phyloP scores from a whole-genome alignment of 2,888 invertebrate species.

The Sphaeridia pumilis region DNA sequence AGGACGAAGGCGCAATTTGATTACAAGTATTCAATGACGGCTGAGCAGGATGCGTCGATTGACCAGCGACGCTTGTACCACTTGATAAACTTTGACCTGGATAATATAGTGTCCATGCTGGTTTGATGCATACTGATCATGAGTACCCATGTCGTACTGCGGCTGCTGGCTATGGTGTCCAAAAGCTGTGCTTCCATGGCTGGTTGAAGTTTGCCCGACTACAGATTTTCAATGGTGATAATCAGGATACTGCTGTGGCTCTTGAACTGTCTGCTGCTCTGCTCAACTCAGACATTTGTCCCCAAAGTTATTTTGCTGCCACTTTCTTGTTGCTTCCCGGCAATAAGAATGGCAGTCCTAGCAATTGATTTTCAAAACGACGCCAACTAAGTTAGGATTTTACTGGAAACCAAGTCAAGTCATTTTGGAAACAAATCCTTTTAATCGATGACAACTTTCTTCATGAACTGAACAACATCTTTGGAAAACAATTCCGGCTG shows the following conservation, averaged over 20 bases:
- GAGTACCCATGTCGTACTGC: constrained; percentile 23
- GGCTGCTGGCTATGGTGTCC: constrained; percentile 29
- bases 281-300: no score
- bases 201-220: constrained; percentile 38
- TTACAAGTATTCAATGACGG: constrained; percentile 13
- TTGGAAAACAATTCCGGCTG: constrained; percentile 56
- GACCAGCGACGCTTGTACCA: constrained; percentile 12
- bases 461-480: constrained; percentile 55
- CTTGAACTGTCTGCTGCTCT: no score
- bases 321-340: no score
- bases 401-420: no score
- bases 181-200: constrained; percentile 37
- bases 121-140: constrained; percentile 35
- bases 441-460: no score
- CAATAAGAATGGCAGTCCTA: no score
- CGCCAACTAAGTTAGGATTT: no score
- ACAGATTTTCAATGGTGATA: constrained; percentile 28
- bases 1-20: constrained; percentile 18
- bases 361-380: no score
- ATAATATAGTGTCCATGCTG: constrained; percentile 37
- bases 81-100: constrained; percentile 25
- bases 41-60: constrained; percentile 22
- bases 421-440: no score
- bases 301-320: no score
- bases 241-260: constrained; percentile 36